phyloP scores from a whole-genome alignment of 2,113 vertebrate species.

The Lasiurus cinereus region DNA sequence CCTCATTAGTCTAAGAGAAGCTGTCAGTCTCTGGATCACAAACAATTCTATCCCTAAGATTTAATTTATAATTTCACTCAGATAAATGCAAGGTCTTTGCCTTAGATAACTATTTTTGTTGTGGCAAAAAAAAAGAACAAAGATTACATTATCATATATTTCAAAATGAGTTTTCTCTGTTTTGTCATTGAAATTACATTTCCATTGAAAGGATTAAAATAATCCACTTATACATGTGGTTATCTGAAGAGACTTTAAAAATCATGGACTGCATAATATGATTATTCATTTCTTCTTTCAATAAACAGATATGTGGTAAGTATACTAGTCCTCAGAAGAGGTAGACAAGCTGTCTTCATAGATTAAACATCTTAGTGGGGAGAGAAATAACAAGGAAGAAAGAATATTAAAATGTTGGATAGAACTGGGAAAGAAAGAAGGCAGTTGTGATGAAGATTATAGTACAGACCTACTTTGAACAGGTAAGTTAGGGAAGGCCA shows the following conservation, averaged over 20 bases:
- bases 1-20: background rate
- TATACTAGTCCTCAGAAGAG: background rate
- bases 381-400: background rate
- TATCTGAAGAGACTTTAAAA: background rate
- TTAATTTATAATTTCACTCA: background rate
- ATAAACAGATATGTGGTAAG: background rate
- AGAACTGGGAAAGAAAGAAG: background rate
- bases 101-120: background rate
- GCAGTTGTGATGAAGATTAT: fast-evolving
- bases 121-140: constrained; percentile 21
- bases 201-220: background rate
- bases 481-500: background rate
- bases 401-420: background rate
- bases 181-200: background rate
- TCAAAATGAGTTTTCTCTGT: background rate
- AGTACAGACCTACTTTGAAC: background rate
- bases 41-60: background rate
- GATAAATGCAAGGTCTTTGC: background rate
- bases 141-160: background rate
- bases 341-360: background rate
- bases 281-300: background rate
- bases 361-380: background rate
- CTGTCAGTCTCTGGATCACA: background rate
- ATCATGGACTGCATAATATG: background rate
- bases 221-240: background rate